Percentiles rank a stretch among this genome's conserved stretches.
Conservation (phyloP, 2,113 vertebrate genomes). For the Oncorhynchus masou region DNA sequence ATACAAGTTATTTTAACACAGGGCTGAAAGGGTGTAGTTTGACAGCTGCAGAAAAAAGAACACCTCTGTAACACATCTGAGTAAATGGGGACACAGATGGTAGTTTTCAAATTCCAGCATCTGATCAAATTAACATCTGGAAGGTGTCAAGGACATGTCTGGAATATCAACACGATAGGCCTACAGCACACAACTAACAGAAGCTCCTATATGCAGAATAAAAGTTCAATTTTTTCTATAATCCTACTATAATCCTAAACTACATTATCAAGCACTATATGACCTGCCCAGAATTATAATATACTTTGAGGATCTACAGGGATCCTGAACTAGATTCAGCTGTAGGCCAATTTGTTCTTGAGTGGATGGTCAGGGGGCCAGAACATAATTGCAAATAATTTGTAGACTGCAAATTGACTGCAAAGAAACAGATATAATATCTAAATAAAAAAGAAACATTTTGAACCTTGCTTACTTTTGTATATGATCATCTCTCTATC, state of each 20-base stretch:
- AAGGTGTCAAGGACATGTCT: conserved; percentile 41
- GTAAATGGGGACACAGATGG: conserved; percentile 7
- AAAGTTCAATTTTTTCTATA: background rate
- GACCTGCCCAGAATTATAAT: too few relatives aligned
- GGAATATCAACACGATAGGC: conserved; percentile 48
- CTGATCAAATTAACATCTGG: conserved; percentile 39
- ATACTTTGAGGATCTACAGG: too few relatives aligned
- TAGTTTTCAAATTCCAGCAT: conserved; percentile 3
- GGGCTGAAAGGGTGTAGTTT: background rate
- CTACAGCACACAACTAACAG: conserved; percentile 28
- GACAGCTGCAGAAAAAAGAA: background rate
- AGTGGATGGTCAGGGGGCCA: too few relatives aligned
- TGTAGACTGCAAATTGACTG: too few relatives aligned
- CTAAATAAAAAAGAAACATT: too few relatives aligned
- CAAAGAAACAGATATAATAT: too few relatives aligned
- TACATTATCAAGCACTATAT: too few relatives aligned
- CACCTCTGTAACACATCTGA: background rate
- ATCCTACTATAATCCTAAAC: background rate
- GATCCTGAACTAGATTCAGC: too few relatives aligned
- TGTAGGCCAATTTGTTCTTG: too few relatives aligned
- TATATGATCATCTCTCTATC: too few relatives aligned
- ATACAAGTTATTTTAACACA: background rate
- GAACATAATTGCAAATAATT: too few relatives aligned
- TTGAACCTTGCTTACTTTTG: too few relatives aligned
- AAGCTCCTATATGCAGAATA: background rate